phyloP scores from a whole-genome alignment of 2,113 vertebrate genomes.

The Apodemus sylvaticus region DNA sequence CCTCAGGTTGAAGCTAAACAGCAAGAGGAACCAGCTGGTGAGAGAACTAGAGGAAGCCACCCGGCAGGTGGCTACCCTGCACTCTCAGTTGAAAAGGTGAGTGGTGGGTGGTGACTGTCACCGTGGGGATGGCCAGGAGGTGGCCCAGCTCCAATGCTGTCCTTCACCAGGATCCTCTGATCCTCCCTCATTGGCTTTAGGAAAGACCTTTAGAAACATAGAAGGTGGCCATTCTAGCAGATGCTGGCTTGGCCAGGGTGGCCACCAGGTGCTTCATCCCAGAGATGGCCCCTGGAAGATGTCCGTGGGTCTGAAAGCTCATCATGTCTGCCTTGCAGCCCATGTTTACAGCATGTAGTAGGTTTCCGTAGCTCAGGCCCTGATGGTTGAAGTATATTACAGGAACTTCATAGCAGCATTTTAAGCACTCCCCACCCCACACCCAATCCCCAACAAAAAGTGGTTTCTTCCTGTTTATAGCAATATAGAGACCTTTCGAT shows the following conservation, averaged over 20 bases:
- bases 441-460: neutral
- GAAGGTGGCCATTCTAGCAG: too few relatives aligned
- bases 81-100: slow-evolving; percentile 95
- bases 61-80: slow-evolving; percentile 89
- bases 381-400: accelerated
- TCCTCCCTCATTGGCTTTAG: neutral
- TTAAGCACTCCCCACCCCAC: neutral
- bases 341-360: accelerated
- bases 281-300: neutral
- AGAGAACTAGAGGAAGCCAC: slow-evolving; percentile 96
- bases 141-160: neutral
- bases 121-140: neutral
- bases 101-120: neutral
- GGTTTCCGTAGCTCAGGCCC: neutral
- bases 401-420: neutral
- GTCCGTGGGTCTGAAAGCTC: accelerated
- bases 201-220: neutral
- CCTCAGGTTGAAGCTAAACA: slow-evolving; percentile 92
- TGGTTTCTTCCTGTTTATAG: neutral
- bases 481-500: neutral
- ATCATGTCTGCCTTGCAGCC: neutral
- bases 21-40: slow-evolving; percentile 94
- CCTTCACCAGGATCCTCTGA: neutral
- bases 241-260: too few relatives aligned
- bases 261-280: neutral